These are phyloP conservation scores for Acanthiza pusilla DNA, from an alignment of 2,797 vertebrate species.

Conservation along the genomic window DNA sequence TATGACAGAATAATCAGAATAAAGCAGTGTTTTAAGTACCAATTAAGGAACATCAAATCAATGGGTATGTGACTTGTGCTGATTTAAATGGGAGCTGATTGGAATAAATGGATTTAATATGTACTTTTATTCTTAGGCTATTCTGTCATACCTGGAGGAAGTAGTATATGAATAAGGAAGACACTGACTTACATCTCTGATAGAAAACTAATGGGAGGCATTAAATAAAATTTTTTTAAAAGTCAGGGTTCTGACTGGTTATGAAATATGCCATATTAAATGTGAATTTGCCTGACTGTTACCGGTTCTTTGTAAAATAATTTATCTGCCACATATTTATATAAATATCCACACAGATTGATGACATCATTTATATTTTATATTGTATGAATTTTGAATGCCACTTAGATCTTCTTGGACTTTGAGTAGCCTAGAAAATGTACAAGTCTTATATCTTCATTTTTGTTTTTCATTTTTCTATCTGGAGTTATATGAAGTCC, in stretches of 20 bases:
- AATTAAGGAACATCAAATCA: slow-evolving; percentile 77
- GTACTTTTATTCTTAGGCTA: slow-evolving; percentile 72
- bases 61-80: slow-evolving; percentile 58
- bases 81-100: slow-evolving; percentile 73
- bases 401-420: neutral
- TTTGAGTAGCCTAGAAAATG: neutral
- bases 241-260: neutral
- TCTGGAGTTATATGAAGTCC: neutral
- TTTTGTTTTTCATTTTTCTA: neutral
- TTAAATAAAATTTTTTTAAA: neutral
- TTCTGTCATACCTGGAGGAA: slow-evolving; percentile 74
- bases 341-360: neutral
- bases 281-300: slow-evolving; percentile 26
- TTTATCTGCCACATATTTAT: neutral
- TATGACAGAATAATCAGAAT: slow-evolving; percentile 72
- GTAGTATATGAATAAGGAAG: slow-evolving; percentile 69
- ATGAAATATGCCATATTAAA: slow-evolving; percentile 30
- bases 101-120: slow-evolving; percentile 77
- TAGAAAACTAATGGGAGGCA: slow-evolving; percentile 66
- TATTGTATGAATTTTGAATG: neutral
- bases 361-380: neutral
- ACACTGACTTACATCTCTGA: slow-evolving; percentile 69
- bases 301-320: neutral
- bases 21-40: slow-evolving; percentile 66
- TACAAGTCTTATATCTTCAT: neutral